Evolutionary conservation across 2,113 vertebrate genomes (phyloP).

Genomic region (Nesogale talazaci): DNA sequence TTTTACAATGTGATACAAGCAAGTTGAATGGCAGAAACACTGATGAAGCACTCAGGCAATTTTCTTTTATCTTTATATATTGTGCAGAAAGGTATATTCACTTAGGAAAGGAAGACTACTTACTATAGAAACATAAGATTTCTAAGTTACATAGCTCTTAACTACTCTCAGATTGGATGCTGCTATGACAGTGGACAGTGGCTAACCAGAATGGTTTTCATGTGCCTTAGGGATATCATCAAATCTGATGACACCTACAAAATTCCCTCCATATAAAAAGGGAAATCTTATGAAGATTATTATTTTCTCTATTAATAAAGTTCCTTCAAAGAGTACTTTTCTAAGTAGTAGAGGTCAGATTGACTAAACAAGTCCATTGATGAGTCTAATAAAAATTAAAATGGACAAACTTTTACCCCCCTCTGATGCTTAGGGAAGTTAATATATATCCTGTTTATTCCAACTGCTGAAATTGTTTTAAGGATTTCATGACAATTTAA

Average conservation of each 20-base stretch:
- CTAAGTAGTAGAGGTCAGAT: constrained; percentile 37
- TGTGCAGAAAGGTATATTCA: constrained; percentile 26
- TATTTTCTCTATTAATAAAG: constrained; percentile 50
- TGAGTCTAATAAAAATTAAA: constrained; percentile 13
- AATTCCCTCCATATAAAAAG: constrained; percentile 29
- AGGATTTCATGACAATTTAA: constrained; percentile 42
- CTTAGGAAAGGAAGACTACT: constrained; percentile 48
- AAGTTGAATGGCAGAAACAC: neutral
- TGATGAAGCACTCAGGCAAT: neutral
- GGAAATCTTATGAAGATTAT: neutral
- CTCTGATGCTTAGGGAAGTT: neutral
- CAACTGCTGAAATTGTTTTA: neutral
- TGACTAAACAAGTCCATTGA: constrained; percentile 29
- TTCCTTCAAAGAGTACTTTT: constrained; percentile 35
- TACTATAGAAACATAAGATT: constrained; percentile 20
- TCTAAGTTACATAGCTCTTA: constrained; percentile 54
- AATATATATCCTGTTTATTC: neutral
- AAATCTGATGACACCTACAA: constrained; percentile 4
- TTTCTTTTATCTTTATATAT: constrained; percentile 20
- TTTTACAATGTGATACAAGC: neutral
- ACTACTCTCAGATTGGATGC: constrained; percentile 16
- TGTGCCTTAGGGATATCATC: neutral
- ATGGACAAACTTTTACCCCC: neutral
- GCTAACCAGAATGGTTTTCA: constrained; percentile 21
- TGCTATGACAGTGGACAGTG: constrained; percentile 14